Base-by-base conservation (phyloP, 2,113 vertebrate genomes). In the Cichladusa arquata region DNA sequence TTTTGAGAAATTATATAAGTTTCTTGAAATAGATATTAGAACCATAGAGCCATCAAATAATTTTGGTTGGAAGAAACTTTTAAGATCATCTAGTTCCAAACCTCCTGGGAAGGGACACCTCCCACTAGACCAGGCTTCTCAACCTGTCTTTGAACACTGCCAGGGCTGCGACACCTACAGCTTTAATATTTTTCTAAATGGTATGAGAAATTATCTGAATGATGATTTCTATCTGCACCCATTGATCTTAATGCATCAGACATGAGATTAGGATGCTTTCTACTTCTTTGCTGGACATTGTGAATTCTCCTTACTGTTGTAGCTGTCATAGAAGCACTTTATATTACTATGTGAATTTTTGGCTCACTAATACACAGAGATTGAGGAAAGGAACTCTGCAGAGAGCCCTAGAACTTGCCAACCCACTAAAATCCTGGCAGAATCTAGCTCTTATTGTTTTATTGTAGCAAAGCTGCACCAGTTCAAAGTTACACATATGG, bases 401-500 rank as follows among this genome's bases (percentile, higher is more conserved):
- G 45, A 84, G 19, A 40, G 25, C 65, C 17, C 26, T 94, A 45
- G 42, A 78, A 69, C 4, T 78, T 86, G 34, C 67, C 79, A 81
- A 58, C 7, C 2, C 56, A 48, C 36, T 85, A 73, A 42, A 69
- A 19, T 81, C 65, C 85, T 91, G 70, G 93, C 72, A 92, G 86
- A 95, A 94, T 29, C 34, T 48, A 77, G 42, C 22, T 96, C 94
- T 96, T 88, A 93, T 96, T 91, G 86, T 84, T 96, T 92, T 61
- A 79, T 80, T 88, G 33, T 86, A 90, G 71, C 15, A 29, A 78
- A 91, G 57, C 61, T 83, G 66, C 65, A 92, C 78, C 70, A 60
- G 72, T 94, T 94, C 80, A 83, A 96, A 97, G 78, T 92, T 92
- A 96, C 72, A 67, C 94, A 97, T 95, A 95, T 57, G 72, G 90